These are phyloP conservation scores for Entomyzon cyanotis DNA, from an alignment of 2,113 vertebrate genomes.

Conservation along the genomic window DNA sequence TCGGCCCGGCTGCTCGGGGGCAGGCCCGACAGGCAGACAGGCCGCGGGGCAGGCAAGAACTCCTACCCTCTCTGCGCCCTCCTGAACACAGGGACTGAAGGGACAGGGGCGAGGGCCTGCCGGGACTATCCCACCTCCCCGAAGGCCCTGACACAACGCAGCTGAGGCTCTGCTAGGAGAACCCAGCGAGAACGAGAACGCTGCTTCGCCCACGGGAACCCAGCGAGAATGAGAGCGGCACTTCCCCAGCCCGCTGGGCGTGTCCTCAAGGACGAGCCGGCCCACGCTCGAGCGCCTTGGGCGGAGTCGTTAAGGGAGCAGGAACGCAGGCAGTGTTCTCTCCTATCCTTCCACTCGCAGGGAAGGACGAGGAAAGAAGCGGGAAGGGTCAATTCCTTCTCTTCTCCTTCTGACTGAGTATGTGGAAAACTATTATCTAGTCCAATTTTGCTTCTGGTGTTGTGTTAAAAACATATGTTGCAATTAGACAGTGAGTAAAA, in stretches of 20 bases:
- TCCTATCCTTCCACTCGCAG: no score
- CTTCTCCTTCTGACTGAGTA: neutral
- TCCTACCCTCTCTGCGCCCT: no score
- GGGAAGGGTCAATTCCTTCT: neutral
- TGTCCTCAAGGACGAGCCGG: no score
- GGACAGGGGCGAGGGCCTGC: neutral
- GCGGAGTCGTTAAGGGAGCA: no score
- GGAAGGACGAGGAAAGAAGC: no score
- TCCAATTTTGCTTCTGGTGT: neutral
- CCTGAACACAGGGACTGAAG: neutral
- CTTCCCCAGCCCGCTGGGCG: no score
- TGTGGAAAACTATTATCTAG: neutral
- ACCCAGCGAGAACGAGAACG: no score
- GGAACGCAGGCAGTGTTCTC: no score
- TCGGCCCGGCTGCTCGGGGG: neutral
- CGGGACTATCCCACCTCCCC: no score
- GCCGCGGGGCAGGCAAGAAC: fast-evolving
- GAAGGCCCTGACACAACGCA: fast-evolving
- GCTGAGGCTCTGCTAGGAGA: neutral
- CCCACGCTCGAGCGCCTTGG: no score
- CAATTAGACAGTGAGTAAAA: neutral
- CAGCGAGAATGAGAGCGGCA: no score
- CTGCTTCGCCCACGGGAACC: no score
- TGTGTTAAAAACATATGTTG: neutral
- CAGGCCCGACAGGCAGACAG: neutral